Conservation (phyloP, 2,113 vertebrate species). For the Cariama cristata region DNA sequence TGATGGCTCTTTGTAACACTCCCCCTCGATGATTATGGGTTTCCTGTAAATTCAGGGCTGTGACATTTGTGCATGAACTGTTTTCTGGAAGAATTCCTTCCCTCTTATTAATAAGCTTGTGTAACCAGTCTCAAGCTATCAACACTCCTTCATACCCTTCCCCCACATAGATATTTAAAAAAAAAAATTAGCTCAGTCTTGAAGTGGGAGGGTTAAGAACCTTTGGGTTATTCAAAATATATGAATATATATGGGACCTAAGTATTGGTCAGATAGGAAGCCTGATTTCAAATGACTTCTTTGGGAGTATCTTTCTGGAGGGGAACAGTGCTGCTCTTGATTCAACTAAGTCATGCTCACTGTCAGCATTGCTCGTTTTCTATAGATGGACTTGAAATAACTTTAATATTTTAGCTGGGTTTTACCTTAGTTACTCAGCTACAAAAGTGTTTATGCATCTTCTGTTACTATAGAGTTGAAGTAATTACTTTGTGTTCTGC, state of each 20-base stretch:
- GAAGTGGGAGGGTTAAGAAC: neutral
- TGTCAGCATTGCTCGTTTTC: neutral
- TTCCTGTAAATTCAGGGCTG: neutral
- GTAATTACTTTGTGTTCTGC: neutral
- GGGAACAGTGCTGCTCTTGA: neutral
- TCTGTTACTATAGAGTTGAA: neutral
- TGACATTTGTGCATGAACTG: neutral
- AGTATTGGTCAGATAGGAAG: neutral
- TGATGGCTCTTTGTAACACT: neutral
- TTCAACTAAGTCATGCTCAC: neutral
- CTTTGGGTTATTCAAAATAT: neutral
- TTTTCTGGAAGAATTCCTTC: neutral
- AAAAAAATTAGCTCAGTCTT: neutral
- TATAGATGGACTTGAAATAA: neutral
- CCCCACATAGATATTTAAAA: neutral
- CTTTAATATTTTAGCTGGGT: neutral
- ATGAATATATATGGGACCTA: neutral
- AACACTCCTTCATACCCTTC: neutral
- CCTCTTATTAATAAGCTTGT: neutral
- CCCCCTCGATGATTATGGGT: neutral
- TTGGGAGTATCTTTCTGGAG: neutral
- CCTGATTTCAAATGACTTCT: neutral
- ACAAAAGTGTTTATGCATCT: neutral
- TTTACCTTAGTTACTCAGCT: neutral
- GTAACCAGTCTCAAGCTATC: neutral